Base-by-base conservation (phyloP, 2,113 vertebrate genomes). In the Carassius gibelio region DNA sequence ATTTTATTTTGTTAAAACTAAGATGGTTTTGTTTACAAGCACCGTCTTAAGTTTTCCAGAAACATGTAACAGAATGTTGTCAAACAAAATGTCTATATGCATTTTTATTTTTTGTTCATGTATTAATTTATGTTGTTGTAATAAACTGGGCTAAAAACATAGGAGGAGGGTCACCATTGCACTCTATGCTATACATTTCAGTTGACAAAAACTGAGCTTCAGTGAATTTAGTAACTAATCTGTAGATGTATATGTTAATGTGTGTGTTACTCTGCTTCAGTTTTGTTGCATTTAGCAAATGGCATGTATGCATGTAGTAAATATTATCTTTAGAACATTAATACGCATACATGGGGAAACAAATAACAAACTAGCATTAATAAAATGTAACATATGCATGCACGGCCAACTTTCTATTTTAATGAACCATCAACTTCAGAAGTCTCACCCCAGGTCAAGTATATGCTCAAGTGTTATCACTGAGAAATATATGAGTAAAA, bases 301-400 rank as follows among this genome's bases (percentile, higher is more conserved):
- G n/a, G 64, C 78, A 62, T 64, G 14, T 59, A 80, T 80, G 78
- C 78, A 80, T 68, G 79, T 81, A 81, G 48, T 81, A n/a, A 19
- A 14, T 66, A 48, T 48, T 81, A 26, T 81, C 61, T 81, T 81
- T 50, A 50, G 15, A 30, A 50, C 61, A 48, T 66, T 7, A 26
- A 14, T 14, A 81, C 45, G 38, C 59, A 80, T 64, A 66, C n/a
- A 81, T 50, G 61, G 23, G 59, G 13, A 68, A 66, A 21, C 30
- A 66, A 34, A 81, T 68, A 10, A 11, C 61, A 64, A 38, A 11
- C 21, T 5, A n/a, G 13, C 17, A 59, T 77, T 36, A 77, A 57
- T 36, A 36, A 77, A 77, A 36, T 13, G 9, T n/a, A 77, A 59
- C 9, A 36, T 36, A 77, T 59, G 75, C 52, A 77, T 57, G 48